phyloP scores from a whole-genome alignment of 2,113 vertebrate genomes.

The Paracanthobrama guichenoti region DNA sequence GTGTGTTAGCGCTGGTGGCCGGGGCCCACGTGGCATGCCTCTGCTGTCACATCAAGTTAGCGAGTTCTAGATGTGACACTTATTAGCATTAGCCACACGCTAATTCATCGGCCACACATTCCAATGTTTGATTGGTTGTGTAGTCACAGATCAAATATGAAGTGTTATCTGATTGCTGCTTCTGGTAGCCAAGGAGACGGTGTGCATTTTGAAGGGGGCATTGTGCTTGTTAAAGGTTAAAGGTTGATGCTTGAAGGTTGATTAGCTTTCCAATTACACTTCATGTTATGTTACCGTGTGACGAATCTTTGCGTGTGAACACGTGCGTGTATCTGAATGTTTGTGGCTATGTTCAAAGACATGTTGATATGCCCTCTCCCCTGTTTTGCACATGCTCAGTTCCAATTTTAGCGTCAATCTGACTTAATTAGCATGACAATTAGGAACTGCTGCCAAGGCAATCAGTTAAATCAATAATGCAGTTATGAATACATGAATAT shows the following conservation, averaged over 20 bases:
- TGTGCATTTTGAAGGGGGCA: not conserved
- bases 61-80: slow-evolving; percentile 24
- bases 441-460: slow-evolving; percentile 49
- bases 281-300: slow-evolving; percentile 20
- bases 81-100: slow-evolving; percentile 45
- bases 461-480: slow-evolving; percentile 47
- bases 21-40: not conserved
- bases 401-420: slow-evolving; percentile 39
- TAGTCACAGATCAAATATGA: slow-evolving; percentile 49
- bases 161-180: slow-evolving; percentile 47
- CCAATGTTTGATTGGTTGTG: slow-evolving; percentile 42
- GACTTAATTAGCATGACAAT: slow-evolving; percentile 47
- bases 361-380: slow-evolving; percentile 32
- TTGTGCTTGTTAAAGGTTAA: slow-evolving; percentile 28
- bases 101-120: slow-evolving; percentile 45
- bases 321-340: slow-evolving; percentile 37
- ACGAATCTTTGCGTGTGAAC: slow-evolving; percentile 19
- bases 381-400: slow-evolving; percentile 30
- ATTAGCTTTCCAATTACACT: slow-evolving; percentile 48
- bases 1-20: slow-evolving; percentile 4
- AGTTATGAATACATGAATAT: slow-evolving; percentile 51
- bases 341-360: slow-evolving; percentile 24
- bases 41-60: slow-evolving; percentile 43
- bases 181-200: slow-evolving; percentile 29
- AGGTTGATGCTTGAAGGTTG: slow-evolving; percentile 45